These are phyloP conservation scores for Lerema accius DNA, from an alignment of 1,140 invertebrate species.

Conservation along the genomic window DNA sequence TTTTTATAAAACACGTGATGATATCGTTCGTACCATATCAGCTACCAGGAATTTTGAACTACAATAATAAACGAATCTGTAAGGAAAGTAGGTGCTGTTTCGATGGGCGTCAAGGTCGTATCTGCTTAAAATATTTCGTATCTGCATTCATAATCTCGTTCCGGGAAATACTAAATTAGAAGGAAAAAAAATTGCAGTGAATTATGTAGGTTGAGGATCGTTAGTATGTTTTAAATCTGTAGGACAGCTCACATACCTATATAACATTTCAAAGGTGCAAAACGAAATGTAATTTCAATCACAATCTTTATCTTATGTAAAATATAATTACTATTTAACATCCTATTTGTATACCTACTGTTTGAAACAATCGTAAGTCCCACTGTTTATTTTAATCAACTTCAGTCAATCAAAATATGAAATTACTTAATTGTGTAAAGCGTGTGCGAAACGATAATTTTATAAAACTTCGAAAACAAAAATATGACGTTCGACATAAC, in stretches of 20 bases:
- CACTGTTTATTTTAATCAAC: too few species aligned
- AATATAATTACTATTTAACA: too few species aligned
- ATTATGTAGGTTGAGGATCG: too few species aligned
- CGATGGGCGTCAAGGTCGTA: background rate
- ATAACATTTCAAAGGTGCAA: too few species aligned
- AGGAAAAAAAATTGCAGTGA: background rate
- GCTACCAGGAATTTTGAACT: background rate
- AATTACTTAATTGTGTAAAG: background rate
- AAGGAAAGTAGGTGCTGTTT: background rate
- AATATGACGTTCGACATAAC: too few species aligned
- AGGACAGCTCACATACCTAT: too few species aligned
- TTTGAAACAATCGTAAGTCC: too few species aligned
- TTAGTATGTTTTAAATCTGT: too few species aligned
- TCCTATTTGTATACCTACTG: too few species aligned
- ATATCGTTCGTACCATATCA: background rate
- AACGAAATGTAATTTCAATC: too few species aligned
- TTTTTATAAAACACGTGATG: background rate
- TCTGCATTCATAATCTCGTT: background rate
- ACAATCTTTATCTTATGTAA: too few species aligned
- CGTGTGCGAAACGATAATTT: background rate
- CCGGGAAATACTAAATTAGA: background rate
- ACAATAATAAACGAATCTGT: background rate
- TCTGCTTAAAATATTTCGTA: conserved; percentile 3
- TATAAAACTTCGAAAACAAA: background rate
- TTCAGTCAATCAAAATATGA: background rate